Conservation (phyloP, 2,888 invertebrate species). For the Tenodera sinensis region DNA sequence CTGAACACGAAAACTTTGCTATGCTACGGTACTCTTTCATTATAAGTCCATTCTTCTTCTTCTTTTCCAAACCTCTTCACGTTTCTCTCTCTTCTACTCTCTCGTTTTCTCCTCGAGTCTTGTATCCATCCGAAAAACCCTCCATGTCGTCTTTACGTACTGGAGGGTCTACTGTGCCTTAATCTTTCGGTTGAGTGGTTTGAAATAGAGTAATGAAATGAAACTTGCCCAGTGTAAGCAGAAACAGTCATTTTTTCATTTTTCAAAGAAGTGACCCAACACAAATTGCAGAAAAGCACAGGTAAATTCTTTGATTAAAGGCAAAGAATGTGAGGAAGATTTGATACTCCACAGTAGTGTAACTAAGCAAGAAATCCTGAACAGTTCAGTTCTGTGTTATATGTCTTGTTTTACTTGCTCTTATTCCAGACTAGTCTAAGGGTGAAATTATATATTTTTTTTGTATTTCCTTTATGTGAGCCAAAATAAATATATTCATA, state of each 20-base stretch:
- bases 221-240: background rate
- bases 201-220: background rate
- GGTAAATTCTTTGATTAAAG: too few relatives aligned
- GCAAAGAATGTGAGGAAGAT: too few relatives aligned
- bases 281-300: too few relatives aligned
- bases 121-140: background rate
- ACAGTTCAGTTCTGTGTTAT: too few relatives aligned
- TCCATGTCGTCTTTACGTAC: background rate
- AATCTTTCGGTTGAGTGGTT: background rate
- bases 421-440: too few relatives aligned
- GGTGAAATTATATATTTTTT: too few relatives aligned
- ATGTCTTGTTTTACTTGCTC: too few relatives aligned
- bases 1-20: conserved; percentile 24
- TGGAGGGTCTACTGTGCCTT: background rate
- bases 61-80: background rate
- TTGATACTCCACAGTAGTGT: too few relatives aligned
- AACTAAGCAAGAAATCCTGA: too few relatives aligned
- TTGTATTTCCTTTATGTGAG: too few relatives aligned
- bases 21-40: conserved; percentile 15
- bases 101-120: background rate
- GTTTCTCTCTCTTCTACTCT: background rate
- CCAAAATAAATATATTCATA: too few relatives aligned
- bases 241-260: background rate
- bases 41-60: conserved; percentile 16
- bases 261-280: too few relatives aligned